These are phyloP conservation scores for Pachycephala philippinensis DNA, from an alignment of 2,113 vertebrate genomes.

Conservation along the genomic window DNA sequence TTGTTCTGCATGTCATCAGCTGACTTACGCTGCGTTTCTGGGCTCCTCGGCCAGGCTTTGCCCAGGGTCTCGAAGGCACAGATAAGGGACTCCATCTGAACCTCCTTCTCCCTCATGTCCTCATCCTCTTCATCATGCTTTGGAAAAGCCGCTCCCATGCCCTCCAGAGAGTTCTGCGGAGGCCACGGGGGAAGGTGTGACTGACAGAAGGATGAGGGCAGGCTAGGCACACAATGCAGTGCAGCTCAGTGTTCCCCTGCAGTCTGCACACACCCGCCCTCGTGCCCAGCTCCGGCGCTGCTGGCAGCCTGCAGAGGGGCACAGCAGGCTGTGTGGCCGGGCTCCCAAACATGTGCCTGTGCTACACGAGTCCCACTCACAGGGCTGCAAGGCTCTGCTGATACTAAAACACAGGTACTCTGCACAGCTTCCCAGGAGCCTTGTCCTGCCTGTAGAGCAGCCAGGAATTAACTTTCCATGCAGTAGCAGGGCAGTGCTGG, in stretches of 20 bases:
- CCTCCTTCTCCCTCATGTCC: conserved; percentile 81
- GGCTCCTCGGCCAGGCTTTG: conserved; percentile 87
- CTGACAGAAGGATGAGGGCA: not conserved
- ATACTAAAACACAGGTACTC: not conserved
- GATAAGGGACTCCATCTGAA: conserved; percentile 85
- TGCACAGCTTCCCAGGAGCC: not conserved
- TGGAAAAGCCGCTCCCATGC: conserved; percentile 41
- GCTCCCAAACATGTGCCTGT: not conserved
- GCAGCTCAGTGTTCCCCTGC: not conserved
- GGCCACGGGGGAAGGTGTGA: not conserved
- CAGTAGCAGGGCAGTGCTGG: not conserved
- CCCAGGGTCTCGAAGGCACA: conserved; percentile 91
- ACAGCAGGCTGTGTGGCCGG: not conserved
- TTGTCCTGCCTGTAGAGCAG: not conserved
- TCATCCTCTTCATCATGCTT: conserved; percentile 74
- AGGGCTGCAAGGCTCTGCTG: not conserved
- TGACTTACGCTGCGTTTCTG: conserved; percentile 84
- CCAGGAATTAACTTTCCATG: not conserved
- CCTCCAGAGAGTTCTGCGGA: conserved; percentile 81
- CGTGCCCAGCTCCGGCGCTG: accelerated
- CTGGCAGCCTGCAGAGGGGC: accelerated
- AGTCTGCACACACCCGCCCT: not conserved
- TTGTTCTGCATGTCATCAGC: not conserved
- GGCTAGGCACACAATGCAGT: not conserved
- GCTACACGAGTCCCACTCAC: accelerated